Evolutionary conservation across 2,113 vertebrate species (phyloP), one percentile per base, ranked within the genome.

Genomic region (Telmatochromis sp.): DNA sequence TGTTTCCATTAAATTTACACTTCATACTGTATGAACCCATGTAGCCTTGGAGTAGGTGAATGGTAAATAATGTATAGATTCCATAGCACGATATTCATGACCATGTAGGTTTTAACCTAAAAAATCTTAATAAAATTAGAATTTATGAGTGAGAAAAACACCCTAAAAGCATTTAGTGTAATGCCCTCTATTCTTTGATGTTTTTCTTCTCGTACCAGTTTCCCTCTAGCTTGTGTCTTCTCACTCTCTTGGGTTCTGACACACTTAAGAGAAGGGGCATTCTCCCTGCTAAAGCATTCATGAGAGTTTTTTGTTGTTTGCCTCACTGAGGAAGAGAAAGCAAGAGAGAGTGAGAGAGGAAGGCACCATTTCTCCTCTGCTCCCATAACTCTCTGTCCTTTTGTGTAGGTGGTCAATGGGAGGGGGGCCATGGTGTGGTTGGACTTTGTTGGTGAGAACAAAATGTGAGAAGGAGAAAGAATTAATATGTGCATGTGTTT

Each of bases 241-340:
- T 90, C 75, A 37, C 63, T 92, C 93, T 90, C 89, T 85, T 13
- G 89, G 89, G 90, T 79, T 94, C 89, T 93, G 92, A 92, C 92
- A 93, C 91, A 92, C 89, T 92, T 93, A 78, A 90, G 87, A 87
- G 88, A 81, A 78, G 82, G 88, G 84, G 78, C 90, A 88, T 91
- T 84, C 81, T 94, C 80, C 80, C 71, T 60, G 57, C 54, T 94
- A 86, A 95, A 93, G 91, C 91, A 95, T 93, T 94, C 82, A 95
- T 94, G 85, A 87, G 63, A 35, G 9, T 65, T 84, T 68, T 93
- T 93, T 92, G 79, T 91, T 92, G 89, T 91, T 94, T 92, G 63
- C 85, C 80, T 92, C 58, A 47, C 15, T 3, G 42, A 89, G 81
- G 84, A 83, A 80, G 58, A 60, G 23, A 57, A 53, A 47, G 14